Evolutionary conservation across 1,140 invertebrate genomes (phyloP).

Genomic region (Manduca sexta): DNA sequence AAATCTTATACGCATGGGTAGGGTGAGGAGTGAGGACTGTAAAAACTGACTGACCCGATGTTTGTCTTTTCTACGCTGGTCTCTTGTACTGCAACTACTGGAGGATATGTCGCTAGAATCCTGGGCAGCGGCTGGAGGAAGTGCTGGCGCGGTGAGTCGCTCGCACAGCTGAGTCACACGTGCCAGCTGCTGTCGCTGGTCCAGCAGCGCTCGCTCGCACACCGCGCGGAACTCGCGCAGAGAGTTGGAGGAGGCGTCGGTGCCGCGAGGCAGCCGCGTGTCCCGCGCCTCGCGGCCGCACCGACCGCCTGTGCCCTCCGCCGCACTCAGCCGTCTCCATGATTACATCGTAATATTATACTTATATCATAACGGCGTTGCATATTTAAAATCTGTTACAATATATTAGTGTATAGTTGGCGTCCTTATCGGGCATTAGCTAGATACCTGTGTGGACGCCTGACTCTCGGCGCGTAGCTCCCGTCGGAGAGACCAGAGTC

Average conservation of each 20-base stretch:
- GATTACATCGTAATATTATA: background rate
- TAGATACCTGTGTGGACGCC: conserved; percentile 28
- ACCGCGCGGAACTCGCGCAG: conserved; percentile 35
- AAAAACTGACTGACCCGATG: conserved; percentile 20
- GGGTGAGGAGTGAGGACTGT: no score
- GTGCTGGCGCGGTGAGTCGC: conserved; percentile 17
- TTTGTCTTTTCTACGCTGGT: conserved; percentile 23
- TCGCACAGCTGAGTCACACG: conserved; percentile 47
- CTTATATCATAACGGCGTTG: background rate
- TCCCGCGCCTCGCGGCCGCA: background rate
- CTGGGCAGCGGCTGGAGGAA: conserved; percentile 4
- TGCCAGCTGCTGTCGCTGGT: conserved; percentile 48
- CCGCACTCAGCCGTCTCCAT: background rate
- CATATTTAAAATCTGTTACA: background rate
- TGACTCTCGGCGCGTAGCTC: conserved; percentile 27
- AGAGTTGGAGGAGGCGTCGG: conserved; percentile 17
- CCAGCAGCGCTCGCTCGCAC: conserved; percentile 41
- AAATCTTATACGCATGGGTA: no score
- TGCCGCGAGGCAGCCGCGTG: conserved; percentile 2
- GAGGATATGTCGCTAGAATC: conserved; percentile 27
- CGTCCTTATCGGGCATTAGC: no score
- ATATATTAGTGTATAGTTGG: background rate
- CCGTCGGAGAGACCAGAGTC: conserved; percentile 50
- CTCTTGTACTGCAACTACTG: conserved; percentile 22
- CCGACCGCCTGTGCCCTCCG: background rate